Percentiles rank a stretch among this genome's conserved stretches.
phyloP scores from a whole-genome alignment of 1,140 invertebrate species.

The Listronotus bonariensis region DNA sequence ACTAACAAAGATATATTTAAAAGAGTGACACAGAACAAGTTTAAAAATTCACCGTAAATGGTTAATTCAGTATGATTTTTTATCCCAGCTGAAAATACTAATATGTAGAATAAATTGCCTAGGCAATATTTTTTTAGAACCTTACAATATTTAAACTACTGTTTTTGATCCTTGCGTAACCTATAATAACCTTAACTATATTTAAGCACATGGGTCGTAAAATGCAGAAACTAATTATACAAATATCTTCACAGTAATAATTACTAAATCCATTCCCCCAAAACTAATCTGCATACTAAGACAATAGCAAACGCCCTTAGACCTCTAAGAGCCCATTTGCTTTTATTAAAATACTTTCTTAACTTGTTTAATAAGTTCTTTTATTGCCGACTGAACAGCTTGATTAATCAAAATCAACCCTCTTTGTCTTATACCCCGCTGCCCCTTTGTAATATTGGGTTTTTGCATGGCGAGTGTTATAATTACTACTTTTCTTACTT shows the following conservation, averaged over 20 bases:
- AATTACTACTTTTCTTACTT: slow-evolving; percentile 5
- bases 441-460: slow-evolving; percentile 8
- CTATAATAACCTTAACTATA: too few relatives aligned
- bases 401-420: slow-evolving; percentile 36
- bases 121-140: too few relatives aligned
- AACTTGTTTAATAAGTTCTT: slow-evolving; percentile 38
- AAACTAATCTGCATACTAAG: slow-evolving; percentile 33
- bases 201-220: background rate
- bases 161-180: too few relatives aligned
- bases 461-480: background rate
- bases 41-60: too few relatives aligned
- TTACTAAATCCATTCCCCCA: slow-evolving; percentile 30
- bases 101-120: too few relatives aligned
- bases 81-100: too few relatives aligned
- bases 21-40: too few relatives aligned
- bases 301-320: slow-evolving; percentile 19
- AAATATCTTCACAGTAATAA: slow-evolving; percentile 23
- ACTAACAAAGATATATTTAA: too few relatives aligned
- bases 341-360: slow-evolving; percentile 39
- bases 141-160: too few relatives aligned
- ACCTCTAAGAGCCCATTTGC: slow-evolving; percentile 26
- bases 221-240: slow-evolving; percentile 8
- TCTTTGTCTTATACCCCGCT: slow-evolving; percentile 11
- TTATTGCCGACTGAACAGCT: slow-evolving; percentile 28
- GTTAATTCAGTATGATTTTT: too few relatives aligned